Evolutionary conservation across 2,888 invertebrate species (phyloP).

Genomic region (Drosophila anomalata): DNA sequence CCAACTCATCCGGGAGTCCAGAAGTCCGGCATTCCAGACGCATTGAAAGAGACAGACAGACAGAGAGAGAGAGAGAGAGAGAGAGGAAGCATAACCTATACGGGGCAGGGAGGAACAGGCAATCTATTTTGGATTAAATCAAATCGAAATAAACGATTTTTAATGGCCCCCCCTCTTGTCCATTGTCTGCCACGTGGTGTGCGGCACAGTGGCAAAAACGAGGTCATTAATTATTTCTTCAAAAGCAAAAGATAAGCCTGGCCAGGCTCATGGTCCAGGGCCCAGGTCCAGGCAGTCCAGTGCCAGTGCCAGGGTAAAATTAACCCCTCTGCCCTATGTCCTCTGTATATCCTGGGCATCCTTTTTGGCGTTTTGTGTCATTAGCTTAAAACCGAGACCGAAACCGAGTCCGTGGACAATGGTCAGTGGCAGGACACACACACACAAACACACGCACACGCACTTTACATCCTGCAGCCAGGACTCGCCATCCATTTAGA

Average conservation of each 20-base stretch:
- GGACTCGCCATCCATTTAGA: conserved; percentile 50
- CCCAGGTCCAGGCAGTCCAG: neutral
- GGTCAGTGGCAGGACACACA: conserved; percentile 50
- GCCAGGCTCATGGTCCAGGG: conserved; percentile 46
- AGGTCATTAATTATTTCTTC: conserved; percentile 84
- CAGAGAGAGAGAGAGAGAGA: neutral
- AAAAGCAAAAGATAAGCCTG: conserved; percentile 81
- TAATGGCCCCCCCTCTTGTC: conserved; percentile 72
- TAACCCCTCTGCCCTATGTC: conserved; percentile 58
- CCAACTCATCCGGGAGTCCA: conserved; percentile 39
- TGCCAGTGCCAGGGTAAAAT: conserved; percentile 49
- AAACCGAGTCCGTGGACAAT: conserved; percentile 62
- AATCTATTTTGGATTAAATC: conserved; percentile 84
- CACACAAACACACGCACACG: conserved; percentile 4
- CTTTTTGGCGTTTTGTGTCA: conserved; percentile 80
- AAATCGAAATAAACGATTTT: conserved; percentile 84
- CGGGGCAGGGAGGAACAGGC: conserved; percentile 48
- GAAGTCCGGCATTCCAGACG: conserved; percentile 1
- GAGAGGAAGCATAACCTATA: conserved; percentile 3
- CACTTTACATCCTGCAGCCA: neutral
- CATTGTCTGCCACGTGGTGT: neutral
- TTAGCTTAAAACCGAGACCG: conserved; percentile 73
- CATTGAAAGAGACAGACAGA: too few relatives aligned
- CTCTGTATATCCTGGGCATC: conserved; percentile 28
- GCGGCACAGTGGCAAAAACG: conserved; percentile 80